Evolutionary conservation across 2,113 vertebrate genomes (phyloP), one percentile per base, ranked within the genome.

Genomic region (Tragelaphus scriptus): DNA sequence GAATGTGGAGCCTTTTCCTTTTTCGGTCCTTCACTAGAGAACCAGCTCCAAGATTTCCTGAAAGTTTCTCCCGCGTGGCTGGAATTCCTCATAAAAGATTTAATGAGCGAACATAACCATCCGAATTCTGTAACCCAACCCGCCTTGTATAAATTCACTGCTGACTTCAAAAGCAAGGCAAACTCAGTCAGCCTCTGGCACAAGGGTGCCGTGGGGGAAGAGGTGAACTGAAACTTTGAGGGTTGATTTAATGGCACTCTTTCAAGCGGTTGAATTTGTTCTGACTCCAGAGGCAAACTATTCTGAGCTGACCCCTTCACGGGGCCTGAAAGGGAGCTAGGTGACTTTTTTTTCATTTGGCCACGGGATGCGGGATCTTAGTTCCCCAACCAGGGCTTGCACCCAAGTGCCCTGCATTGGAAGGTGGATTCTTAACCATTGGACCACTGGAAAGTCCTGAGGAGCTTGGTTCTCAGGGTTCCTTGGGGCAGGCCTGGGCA

Each of bases 61-160:
- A 63, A 95, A 79, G 87, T 93, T 88, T 93, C 79, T 91, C 89
- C 44, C 71, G 19, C 25, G 1, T 55, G 93, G 79, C 93, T 86
- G 55, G 51, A 85, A 59, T 88, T 88, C 92, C 96, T 96, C 95
- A 82, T 97, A 88, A 97, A 98, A 91, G 61, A 88, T 94, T 96
- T 97, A 89, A 95, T 32, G 36, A 96, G 84, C 49, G 6, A 44
- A 30, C 77, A 95, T 91, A 93, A 87, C 87, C 92, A n/a, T 75
- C n/a, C 2, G 0, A 19, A 23, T 85, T 85, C 95, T 95, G 91
- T 94, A 97, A 92, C 93, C 49, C 58, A 61, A 14, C 77, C 93
- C 71, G 26, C 95, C 86, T 85, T 77, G 36, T 75, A 91, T 95
- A 95, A 95, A 94, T 82, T 75, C 84, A 79, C 58, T 58, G 86